Percentiles rank a stretch among this genome's conserved stretches.
These are phyloP conservation scores for Lepisosteus oculatus DNA, from an alignment of 2,113 vertebrate genomes.

Conservation along the genomic window DNA sequence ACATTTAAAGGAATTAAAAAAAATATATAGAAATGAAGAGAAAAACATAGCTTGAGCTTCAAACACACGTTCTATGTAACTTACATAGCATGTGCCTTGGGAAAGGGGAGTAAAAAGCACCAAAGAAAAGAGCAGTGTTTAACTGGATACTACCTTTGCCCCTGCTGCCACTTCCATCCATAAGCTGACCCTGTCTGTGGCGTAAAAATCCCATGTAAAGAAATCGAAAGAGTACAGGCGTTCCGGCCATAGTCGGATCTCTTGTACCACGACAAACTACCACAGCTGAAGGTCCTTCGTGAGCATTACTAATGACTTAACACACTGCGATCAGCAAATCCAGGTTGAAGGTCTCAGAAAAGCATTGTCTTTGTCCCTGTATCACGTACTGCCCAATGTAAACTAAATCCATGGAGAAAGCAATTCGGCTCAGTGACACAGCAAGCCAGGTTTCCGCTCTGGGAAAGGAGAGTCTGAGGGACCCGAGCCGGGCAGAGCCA, in stretches of 20 bases:
- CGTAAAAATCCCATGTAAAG: constrained; percentile 47
- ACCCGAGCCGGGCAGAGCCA: neutral
- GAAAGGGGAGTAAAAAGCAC: no score
- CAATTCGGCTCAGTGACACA: neutral
- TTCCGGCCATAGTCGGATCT: constrained; percentile 37
- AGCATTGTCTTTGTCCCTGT: neutral
- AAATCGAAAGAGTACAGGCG: constrained; percentile 42
- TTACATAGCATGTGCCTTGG: no score
- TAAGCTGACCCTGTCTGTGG: constrained; percentile 40
- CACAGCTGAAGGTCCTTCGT: neutral
- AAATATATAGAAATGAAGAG: no score
- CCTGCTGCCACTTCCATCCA: neutral
- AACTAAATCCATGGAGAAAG: no score
- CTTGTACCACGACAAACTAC: neutral
- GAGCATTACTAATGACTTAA: neutral
- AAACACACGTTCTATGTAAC: no score
- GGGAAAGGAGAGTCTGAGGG: neutral
- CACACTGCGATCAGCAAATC: neutral
- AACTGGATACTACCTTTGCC: constrained; percentile 31
- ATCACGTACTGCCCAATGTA: neutral
- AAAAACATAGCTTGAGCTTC: no score
- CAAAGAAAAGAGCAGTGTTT: no score
- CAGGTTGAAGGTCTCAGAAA: neutral
- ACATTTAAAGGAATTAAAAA: no score
- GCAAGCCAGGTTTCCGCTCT: neutral